Evolutionary conservation across 2,888 invertebrate species (phyloP).

Genomic region (Cosmorhoe ocellata): DNA sequence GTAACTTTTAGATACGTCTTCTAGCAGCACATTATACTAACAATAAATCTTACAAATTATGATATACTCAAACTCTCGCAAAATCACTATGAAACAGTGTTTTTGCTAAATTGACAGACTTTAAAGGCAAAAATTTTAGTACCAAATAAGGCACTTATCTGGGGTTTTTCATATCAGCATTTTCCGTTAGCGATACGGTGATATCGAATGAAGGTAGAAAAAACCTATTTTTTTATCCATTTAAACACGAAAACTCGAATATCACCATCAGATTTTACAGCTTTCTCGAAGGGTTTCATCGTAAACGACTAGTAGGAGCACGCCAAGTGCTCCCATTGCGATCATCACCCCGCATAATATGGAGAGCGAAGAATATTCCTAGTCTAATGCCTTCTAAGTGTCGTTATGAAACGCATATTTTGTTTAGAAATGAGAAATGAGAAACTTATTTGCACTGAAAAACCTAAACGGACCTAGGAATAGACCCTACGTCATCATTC

Average conservation of each 20-base stretch:
- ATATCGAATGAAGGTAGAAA: not conserved
- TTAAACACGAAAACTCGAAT: constrained; percentile 15
- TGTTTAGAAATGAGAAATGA: constrained; percentile 17
- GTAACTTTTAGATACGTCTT: too few relatives aligned
- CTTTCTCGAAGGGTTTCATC: constrained; percentile 19
- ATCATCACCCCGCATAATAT: constrained; percentile 35
- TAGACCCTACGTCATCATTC: too few relatives aligned
- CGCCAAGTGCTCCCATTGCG: constrained; percentile 27
- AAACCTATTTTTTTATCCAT: constrained; percentile 13
- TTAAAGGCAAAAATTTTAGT: too few relatives aligned
- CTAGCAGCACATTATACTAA: too few relatives aligned
- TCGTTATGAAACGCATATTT: constrained; percentile 28
- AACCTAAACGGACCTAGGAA: not conserved
- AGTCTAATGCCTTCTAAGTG: constrained; percentile 19
- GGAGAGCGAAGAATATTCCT: constrained; percentile 33
- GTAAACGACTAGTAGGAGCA: constrained; percentile 26
- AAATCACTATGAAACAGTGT: too few relatives aligned
- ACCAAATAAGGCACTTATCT: too few relatives aligned
- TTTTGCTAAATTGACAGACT: too few relatives aligned
- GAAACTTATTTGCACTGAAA: not conserved
- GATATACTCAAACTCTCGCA: too few relatives aligned
- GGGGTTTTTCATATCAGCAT: not conserved
- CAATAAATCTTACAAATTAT: too few relatives aligned
- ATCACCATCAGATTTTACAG: constrained; percentile 22
- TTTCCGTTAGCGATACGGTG: not conserved